phyloP scores from a whole-genome alignment of 2,113 vertebrate species.

The Pterocles orientalis region DNA sequence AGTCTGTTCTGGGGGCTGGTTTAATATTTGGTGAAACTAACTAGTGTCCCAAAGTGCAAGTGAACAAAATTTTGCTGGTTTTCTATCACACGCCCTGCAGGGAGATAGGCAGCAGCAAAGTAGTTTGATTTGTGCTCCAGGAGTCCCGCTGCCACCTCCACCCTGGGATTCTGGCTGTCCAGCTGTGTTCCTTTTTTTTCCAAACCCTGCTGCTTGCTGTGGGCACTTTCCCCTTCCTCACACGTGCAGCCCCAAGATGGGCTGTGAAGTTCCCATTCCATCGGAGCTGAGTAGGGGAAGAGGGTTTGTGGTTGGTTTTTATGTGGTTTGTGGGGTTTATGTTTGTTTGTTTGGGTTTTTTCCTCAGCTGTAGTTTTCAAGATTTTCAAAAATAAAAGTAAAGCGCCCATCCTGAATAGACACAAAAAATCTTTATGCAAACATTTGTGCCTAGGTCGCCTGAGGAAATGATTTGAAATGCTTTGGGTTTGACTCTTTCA shows the following conservation, averaged over 20 bases:
- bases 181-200: neutral
- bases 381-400: neutral
- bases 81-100: neutral
- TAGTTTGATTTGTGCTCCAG: neutral
- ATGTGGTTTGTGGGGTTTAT: neutral
- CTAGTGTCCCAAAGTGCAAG: neutral
- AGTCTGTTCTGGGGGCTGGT: slow-evolving; percentile 24
- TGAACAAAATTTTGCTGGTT: neutral
- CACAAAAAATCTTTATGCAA: neutral
- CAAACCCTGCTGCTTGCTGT: neutral
- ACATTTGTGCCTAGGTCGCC: neutral
- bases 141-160: neutral
- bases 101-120: neutral
- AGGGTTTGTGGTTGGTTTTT: neutral
- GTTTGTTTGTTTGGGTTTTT: no score
- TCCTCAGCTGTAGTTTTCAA: neutral
- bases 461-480: neutral
- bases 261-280: neutral
- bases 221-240: neutral
- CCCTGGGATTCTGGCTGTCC: no score
- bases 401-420: neutral
- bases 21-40: slow-evolving; percentile 49
- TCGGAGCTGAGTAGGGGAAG: neutral
- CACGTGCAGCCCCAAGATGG: neutral
- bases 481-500: neutral